These are phyloP conservation scores for Drosophila ezoana DNA, from an alignment of 2,888 invertebrate species.

Conservation along the genomic window DNA sequence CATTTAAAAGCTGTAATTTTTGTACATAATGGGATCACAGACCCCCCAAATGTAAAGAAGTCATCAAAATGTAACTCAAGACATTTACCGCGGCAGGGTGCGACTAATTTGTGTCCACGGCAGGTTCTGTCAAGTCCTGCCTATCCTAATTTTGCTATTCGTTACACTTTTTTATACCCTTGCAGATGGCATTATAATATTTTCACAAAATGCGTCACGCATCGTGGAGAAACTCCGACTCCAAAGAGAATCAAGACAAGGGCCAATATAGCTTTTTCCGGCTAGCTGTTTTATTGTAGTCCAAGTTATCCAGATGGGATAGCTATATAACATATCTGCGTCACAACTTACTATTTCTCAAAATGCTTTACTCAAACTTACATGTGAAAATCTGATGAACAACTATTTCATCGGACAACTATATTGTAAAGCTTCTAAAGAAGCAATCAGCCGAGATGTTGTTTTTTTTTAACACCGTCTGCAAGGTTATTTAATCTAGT, in stretches of 20 bases:
- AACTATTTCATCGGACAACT: too few species aligned
- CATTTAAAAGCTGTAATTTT: constrained; percentile 73
- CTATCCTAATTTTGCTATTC: constrained; percentile 67
- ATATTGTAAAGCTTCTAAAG: too few species aligned
- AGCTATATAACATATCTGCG: too few species aligned
- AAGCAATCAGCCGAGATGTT: too few species aligned
- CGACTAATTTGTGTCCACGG: constrained; percentile 68
- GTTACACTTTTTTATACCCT: constrained; percentile 59
- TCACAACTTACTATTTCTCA: too few species aligned
- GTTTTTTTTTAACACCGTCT: too few species aligned
- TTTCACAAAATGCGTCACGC: neutral
- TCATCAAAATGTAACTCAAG: constrained; percentile 79
- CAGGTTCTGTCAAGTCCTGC: constrained; percentile 41
- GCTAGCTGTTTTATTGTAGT: neutral
- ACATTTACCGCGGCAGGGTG: constrained; percentile 60
- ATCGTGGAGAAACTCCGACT: neutral
- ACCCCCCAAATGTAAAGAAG: constrained; percentile 69
- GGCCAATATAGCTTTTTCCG: neutral
- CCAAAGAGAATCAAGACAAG: neutral
- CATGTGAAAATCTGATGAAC: too few species aligned
- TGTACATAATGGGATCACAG: constrained; percentile 62
- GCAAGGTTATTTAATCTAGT: too few species aligned
- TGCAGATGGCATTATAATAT: neutral
- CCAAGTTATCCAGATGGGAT: neutral
- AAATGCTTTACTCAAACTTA: too few species aligned